Base-by-base conservation (phyloP, 2,797 vertebrate species). In the Chloroceryle inda region DNA sequence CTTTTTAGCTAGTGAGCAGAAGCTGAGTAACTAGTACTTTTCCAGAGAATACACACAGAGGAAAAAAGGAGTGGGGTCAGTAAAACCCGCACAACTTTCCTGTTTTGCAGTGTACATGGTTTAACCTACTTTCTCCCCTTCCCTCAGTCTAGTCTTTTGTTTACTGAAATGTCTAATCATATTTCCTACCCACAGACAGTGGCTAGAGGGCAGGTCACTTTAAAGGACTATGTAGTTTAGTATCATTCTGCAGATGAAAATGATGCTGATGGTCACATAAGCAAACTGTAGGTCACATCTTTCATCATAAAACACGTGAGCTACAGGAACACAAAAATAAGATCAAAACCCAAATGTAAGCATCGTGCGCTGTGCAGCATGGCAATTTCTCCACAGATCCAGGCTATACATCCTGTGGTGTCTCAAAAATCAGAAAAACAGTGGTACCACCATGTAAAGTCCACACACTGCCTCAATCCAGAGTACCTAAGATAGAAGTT, bases 201-300 rank as follows among this genome's bases (percentile, higher is more conserved):
- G 33, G 62, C 73, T 80, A 45, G 33, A 89, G 89, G 96, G 95
- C 37, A 95, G 33, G 79, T 95, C 76, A 88, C 4, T 72, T 55
- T 40, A 88, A 89, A 96, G 68, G 85, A 68, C 62, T 62, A 23
- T 23, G 29, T 15, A 56, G 47, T 56, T 84, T n/a, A 69, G 64
- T 31, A 38, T 12, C 49, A 62, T 29, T 80, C 85, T 76, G 58
- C 76, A 73, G 53, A 81, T 50, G 21, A 62, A 86, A 92, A 72
- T 9, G 3, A 52, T 38, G 42, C 29, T 73, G 58, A 76, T 5
- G 18, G 76, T 53, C 92, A 81, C 92, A 61, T 4, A 63, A 44
- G 47, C 63, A 33, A 50, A 73, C 59, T 50, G 22, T 20, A 69
- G 15, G 49, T 44, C 47, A 42, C 35, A 47, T 9, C 58, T 31